Evolutionary conservation across 2,797 vertebrate genomes (phyloP).

Genomic region (Micropoecilia bifurca): DNA sequence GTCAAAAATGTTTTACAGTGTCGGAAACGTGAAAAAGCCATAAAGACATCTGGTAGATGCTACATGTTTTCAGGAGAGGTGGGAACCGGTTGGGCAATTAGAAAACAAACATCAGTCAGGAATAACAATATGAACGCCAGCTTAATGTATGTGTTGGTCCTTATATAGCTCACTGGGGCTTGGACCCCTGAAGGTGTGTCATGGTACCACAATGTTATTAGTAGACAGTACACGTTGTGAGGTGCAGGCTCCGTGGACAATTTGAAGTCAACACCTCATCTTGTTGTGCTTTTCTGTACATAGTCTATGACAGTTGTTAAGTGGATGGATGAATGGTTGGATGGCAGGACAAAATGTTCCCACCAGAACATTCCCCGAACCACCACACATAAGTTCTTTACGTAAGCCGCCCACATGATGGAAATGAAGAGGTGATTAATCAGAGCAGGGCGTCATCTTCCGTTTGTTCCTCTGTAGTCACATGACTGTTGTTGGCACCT

Average conservation of each 20-base stretch:
- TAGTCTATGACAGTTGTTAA: too few species aligned
- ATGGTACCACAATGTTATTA: neutral
- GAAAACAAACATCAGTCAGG: neutral
- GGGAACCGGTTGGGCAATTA: neutral
- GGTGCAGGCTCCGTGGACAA: neutral
- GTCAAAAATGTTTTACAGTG: neutral
- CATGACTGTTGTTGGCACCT: neutral
- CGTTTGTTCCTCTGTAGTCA: neutral
- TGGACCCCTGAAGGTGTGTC: neutral
- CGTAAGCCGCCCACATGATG: neutral
- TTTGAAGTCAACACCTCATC: neutral
- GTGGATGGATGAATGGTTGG: neutral
- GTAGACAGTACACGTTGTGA: neutral
- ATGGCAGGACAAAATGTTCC: neutral
- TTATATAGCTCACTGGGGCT: too few species aligned
- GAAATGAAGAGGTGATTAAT: neutral
- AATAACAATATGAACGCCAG: neutral
- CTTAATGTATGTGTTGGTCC: neutral
- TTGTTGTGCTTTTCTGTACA: neutral
- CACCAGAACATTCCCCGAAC: neutral
- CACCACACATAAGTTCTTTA: neutral
- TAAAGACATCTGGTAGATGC: conserved; percentile 12
- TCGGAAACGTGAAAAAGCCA: neutral
- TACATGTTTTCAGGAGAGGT: conserved; percentile 6
- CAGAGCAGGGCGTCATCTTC: neutral